Conservation (phyloP, 2,113 vertebrate genomes). For the Phylloscopus whistleri region DNA sequence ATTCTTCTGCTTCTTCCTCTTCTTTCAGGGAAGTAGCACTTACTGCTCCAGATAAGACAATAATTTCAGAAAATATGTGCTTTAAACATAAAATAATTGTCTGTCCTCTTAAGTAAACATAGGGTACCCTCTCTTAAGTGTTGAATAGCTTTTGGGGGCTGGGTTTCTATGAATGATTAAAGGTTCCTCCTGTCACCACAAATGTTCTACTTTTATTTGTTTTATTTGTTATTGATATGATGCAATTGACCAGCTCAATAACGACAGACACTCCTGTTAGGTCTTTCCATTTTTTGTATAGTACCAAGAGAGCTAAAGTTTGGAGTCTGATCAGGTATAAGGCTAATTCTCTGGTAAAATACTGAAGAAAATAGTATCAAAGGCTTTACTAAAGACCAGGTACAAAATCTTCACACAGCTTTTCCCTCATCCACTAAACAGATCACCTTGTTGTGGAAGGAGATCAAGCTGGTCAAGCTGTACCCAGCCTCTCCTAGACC, state of each 20-base stretch:
- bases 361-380: neutral
- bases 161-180: neutral
- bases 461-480: neutral
- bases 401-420: neutral
- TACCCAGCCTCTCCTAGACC: neutral
- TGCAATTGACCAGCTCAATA: neutral
- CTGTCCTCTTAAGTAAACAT: neutral
- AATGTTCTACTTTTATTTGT: neutral
- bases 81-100: neutral
- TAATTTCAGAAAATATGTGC: neutral
- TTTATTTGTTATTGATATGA: neutral
- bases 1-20: neutral
- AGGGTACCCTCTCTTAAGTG: neutral
- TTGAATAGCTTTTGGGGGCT: neutral
- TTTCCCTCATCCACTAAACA: neutral
- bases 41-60: neutral
- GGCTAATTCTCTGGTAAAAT: neutral
- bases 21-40: neutral
- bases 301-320: neutral
- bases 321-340: neutral
- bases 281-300: neutral
- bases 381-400: neutral
- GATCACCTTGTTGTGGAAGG: neutral
- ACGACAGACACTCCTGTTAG: neutral
- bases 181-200: neutral